Evolutionary conservation across 1,140 invertebrate genomes (phyloP), one percentile per base, ranked within the genome.

Genomic region (Lasaia peninsularis): DNA sequence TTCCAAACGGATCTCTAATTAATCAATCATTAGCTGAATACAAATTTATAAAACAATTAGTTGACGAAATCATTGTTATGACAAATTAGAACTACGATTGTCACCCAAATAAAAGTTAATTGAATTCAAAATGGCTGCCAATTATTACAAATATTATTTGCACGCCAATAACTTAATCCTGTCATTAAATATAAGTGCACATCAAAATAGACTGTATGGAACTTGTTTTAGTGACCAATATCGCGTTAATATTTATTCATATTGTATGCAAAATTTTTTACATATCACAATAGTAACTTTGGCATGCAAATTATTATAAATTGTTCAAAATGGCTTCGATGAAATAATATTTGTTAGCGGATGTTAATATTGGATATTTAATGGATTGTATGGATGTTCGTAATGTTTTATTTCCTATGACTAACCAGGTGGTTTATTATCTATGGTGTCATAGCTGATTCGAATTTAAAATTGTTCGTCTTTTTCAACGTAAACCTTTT

Each of bases 51-150:
- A 40, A 40, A 40, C 37, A 40, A 40, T 40, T 44, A 44, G 37
- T 18, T 44, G 37, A 44, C 37, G 14, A 44, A 18, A 44, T 44
- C 37, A 44, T 44, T 44, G 37, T 44, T 44, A 44, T 44, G 37
- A 44, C 37, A 44, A 44, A 44, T 44, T 44, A 44, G 37, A 44
- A 44, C 37, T 10, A 20, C 16, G 10, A 44, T 18, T 44, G 37
- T 44, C 12, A 16, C 18, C 37, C 37, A 44, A 44, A 44, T 44
- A 44, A 44, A 18, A 1, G 4, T 3, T 44, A 44, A 44, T 18
- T 44, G 40, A 9, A 44, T 44, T 44, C 40, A 44, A 44, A 44
- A 44, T 44, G 37, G 37, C 16, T 16, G 37, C 8, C 37, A 16
- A 40, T 40, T 40, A 40, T 40, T 40, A 40, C 37, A 40, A 40